Evolutionary conservation across 2,888 invertebrate species (phyloP).

Genomic region (Alviniconcha strummeri): DNA sequence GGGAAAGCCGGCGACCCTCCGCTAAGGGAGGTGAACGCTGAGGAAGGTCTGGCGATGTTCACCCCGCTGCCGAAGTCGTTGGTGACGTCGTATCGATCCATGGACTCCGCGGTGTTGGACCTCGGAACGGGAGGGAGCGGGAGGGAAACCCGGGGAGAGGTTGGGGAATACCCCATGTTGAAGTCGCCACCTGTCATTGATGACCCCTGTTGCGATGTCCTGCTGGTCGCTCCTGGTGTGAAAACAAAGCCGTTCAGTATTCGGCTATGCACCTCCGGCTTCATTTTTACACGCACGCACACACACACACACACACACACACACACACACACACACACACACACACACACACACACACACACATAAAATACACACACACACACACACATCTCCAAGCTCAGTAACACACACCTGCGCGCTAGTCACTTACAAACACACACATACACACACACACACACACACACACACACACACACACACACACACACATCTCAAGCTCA

Average conservation of each 20-base stretch:
- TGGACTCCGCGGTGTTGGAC: neutral
- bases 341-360: neutral
- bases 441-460: no score
- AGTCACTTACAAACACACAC: no score
- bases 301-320: neutral
- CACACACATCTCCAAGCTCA: neutral
- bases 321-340: neutral
- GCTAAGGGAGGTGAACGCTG: neutral
- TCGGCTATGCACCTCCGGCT: no score
- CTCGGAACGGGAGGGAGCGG: conserved; percentile 22
- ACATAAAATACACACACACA: neutral
- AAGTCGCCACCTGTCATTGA: neutral
- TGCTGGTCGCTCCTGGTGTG: neutral
- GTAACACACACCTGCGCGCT: no score
- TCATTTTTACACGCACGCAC: no score
- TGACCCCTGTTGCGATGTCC: neutral
- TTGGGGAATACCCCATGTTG: conserved; percentile 18
- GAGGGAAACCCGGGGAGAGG: conserved; percentile 13
- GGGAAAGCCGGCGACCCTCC: neutral
- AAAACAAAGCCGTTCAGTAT: neutral
- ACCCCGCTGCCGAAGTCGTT: neutral
- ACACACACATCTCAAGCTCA: neutral
- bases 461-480: no score
- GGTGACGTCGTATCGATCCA: neutral
- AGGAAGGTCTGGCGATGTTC: neutral